Evolutionary conservation across 2,113 vertebrate genomes (phyloP).

Genomic region (Channa argus): DNA sequence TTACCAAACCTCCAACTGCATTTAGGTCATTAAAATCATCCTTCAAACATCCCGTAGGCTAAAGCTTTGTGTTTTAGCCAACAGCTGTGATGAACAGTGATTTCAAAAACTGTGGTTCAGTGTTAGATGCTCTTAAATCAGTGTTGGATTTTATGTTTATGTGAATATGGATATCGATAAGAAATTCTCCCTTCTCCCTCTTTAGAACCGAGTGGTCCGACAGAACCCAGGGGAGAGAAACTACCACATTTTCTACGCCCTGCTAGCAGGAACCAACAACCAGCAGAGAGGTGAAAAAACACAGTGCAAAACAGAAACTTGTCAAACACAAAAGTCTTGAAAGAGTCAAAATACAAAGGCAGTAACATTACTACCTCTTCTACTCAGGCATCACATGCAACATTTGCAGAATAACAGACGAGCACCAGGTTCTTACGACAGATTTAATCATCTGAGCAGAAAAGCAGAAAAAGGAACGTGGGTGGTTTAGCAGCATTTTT

Average conservation of each 20-base stretch:
- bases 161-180: neutral
- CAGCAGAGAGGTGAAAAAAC: conserved; percentile 82
- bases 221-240: conserved; percentile 98
- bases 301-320: no score
- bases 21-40: neutral
- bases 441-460: no score
- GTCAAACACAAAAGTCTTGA: no score
- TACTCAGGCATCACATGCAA: no score
- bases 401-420: no score
- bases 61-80: neutral
- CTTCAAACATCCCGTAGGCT: neutral
- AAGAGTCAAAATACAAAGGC: no score
- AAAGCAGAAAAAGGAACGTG: no score
- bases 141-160: neutral
- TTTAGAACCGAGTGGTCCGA: conserved; percentile 96
- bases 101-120: neutral
- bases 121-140: neutral
- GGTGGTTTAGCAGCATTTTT: no score
- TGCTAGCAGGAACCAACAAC: conserved; percentile 90
- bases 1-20: neutral
- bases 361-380: no score
- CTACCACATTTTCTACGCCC: conserved; percentile 98
- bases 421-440: no score
- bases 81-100: neutral
- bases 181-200: neutral